Evolutionary conservation across 2,797 vertebrate species (phyloP), one percentile per base, ranked within the genome.

Genomic region (Percopsis omiscomaycus): DNA sequence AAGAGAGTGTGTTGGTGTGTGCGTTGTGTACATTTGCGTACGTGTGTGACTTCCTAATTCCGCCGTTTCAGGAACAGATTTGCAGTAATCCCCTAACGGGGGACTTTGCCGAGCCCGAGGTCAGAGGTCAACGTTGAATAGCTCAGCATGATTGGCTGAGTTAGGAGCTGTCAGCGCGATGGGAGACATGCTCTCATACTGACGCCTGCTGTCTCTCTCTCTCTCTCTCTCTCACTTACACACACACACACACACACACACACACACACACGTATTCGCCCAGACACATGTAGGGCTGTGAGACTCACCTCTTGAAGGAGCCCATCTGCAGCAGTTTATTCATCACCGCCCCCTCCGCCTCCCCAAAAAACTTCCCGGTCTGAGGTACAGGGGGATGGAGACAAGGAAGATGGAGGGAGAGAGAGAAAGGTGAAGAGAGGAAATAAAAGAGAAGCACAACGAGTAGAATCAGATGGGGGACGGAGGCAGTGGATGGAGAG

Each of bases 311-410:
- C 89, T 96, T 98, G 88, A 98, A 98, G 55, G 96, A 98, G 70
- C 95, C 95, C 96, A 98, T 98, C 84, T 92, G 89, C 84, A 98
- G 85, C 58, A 98, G 91, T 86, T 97, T 98, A 89, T 91, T 95
- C 97, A 98, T 98, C 78, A 98, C 97, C 12, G 97, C 95, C 61
- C 97, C 95, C 84, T 98, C 97, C 56, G 94, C 91, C 78, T 98
- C 95, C 50, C 97, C 97, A 82, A 98, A 98, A 82, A 98, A 98
- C 69, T 93, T 93, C 68, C 96, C 96, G 13, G 96, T 98, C 97
- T 98, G 87, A 73, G 60, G 79, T 57, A 42, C 55, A 51, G 61
- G 61, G 81, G 81, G 45, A 1, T 0, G 9, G 49, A 66, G 60
- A 32, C 70, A 72, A 68, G 3, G 9, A 11, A 58, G 42, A 48